Evolutionary conservation across 2,888 invertebrate genomes (phyloP), one percentile per base, ranked within the genome.

Genomic region (Sarcophaga carnaria): DNA sequence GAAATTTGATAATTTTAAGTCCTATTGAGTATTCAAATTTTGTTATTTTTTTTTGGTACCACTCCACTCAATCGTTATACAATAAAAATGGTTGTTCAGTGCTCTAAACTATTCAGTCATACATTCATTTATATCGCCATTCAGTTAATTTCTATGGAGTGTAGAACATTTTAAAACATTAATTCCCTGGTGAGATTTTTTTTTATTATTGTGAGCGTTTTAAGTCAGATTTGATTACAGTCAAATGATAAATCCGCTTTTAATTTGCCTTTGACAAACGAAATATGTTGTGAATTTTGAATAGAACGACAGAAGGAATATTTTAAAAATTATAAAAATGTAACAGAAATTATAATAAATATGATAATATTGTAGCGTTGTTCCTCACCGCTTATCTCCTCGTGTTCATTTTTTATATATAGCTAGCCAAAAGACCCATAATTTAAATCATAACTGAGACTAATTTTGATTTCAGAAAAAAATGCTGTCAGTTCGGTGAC

Each of bases 171-270:
- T 67, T 54, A 25, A 64, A 62, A n/a, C 17, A 60, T 64, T 71
- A 84, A 87, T 81, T 87, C 87, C 87, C 84, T 84, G 84, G 84
- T 84, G 84, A 79, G 81, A 84, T 79, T 87, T 79, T 87, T 79
- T 22, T 22, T 37, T 37, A 37, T 10, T 76, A 84, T 84, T 87
- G 76, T 84, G 47, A 81, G 81, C 66, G 75, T 80, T 87, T 87
- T 81, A 84, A 84, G 83, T 84, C 87, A 84, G 84, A 76, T 87
- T 87, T 84, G 84, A 87, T 87, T 82, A 80, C 81, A 14, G 47
- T 10, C n/a, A 76, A 84, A 76, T 81, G 78, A 84, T 83, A 69
- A 72, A 72, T 74, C n/a, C 20, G 22, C 25, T 63, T 62, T 62
- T 72, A 69, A 74, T 77, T 79, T 79, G 10, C 20, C 27, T 69